Base-by-base conservation (phyloP, 2,113 vertebrate genomes). In the Seriola dumerili region DNA sequence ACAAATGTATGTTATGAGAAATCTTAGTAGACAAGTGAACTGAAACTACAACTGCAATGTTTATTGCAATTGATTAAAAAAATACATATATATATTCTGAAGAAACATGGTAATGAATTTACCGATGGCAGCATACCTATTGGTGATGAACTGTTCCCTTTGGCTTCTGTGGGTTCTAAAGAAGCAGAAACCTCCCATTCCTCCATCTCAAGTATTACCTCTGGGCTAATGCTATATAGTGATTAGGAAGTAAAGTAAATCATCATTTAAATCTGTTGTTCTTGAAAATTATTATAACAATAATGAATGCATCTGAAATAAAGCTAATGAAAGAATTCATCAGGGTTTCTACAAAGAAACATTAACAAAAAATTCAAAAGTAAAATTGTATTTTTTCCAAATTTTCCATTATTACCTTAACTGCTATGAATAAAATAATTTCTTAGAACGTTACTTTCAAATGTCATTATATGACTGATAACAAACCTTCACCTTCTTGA, bases 131-230 rank as follows among this genome's bases (percentile, higher is more conserved):
- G 4, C 70, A 70, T 88, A 92, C 92, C 72, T 57, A 23, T 52
- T 29, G 54, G 8, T 32, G 52, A 46, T 38, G 64, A 80, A 29
- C 5, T 0, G 42, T 84, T 88, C 38, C 34, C 74, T 68, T 76
- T 46, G 29, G 6, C 50, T 66, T 55, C 67, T 32, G 40, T 38
- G 59, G 55, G 3, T 29, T 48, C 75, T 61, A 25, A 54, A 50
- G 72, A 44, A 29, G 77, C 21, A 2, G 23, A 1, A 50, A 8
- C 5, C 5, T 82, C 34, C 71, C 72, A 54, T 54, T 61, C 66
- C 5, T 65, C 91, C 93, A 94, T 94, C 69, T 78, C 58, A 85
- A 4, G 59, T 21, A 40, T 16, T 38, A 34, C 19, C 9, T 55
- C 12, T 67, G 34, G 57, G 16, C 13, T 32, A 71, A 19, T 3